Evolutionary conservation across 2,113 vertebrate genomes (phyloP).

Genomic region (Oostethus manadensis): DNA sequence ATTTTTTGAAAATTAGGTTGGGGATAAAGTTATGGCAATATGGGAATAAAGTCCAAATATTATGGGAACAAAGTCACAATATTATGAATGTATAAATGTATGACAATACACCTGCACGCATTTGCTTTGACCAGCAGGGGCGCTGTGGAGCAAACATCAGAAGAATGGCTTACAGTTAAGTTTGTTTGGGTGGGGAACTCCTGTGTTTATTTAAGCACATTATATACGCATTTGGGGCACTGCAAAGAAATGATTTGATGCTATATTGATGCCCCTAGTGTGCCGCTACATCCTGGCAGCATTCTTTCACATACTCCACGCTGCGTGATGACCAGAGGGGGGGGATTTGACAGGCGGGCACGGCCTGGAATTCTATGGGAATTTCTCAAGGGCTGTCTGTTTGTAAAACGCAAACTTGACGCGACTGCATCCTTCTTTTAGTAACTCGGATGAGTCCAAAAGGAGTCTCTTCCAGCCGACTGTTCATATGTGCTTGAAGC

Average conservation of each 20-base stretch:
- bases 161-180: background rate
- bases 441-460: background rate
- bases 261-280: constrained; percentile 49
- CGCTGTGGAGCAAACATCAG: background rate
- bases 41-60: too few species aligned
- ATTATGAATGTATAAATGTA: too few species aligned
- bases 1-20: too few species aligned
- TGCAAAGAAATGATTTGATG: background rate
- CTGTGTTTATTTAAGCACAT: constrained; percentile 39
- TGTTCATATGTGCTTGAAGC: constrained; percentile 9
- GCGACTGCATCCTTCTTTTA: too few species aligned
- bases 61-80: too few species aligned
- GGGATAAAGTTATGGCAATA: too few species aligned
- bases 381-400: constrained; percentile 39
- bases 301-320: constrained; percentile 69
- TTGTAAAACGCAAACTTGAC: background rate
- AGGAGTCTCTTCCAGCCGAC: too few species aligned
- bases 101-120: background rate
- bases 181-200: too few species aligned
- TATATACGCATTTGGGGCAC: constrained; percentile 9
- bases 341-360: constrained; percentile 40
- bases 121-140: constrained; percentile 7
- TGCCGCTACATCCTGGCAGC: constrained; percentile 39
- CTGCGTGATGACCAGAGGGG: constrained; percentile 50
- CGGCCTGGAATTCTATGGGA: constrained; percentile 53